Conservation (phyloP, 2,113 vertebrate species). For the Pimephales promelas region DNA sequence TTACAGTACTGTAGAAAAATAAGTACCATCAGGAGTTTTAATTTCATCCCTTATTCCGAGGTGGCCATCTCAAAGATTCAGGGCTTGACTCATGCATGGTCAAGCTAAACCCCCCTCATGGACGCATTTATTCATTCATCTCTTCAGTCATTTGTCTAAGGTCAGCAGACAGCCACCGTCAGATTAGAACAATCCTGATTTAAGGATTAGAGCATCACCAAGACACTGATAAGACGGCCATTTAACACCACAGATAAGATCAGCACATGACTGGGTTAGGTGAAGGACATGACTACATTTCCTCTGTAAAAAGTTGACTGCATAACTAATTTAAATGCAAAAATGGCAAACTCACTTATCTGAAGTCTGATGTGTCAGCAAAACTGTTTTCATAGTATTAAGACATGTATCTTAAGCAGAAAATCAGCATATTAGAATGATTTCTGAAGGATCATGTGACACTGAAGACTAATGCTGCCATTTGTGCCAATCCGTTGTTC, state of each 20-base stretch:
- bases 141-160: slow-evolving; percentile 47
- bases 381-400: too few species aligned
- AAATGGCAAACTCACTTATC: neutral
- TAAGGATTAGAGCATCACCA: slow-evolving; percentile 60
- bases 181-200: slow-evolving; percentile 66
- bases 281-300: slow-evolving; percentile 62
- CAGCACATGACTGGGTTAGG: slow-evolving; percentile 58
- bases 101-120: neutral
- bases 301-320: slow-evolving; percentile 51
- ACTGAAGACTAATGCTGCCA: neutral
- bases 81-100: neutral
- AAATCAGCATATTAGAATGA: neutral
- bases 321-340: neutral
- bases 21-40: too few species aligned
- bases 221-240: slow-evolving; percentile 60
- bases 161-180: slow-evolving; percentile 41
- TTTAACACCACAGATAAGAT: slow-evolving; percentile 66
- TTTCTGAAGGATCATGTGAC: neutral
- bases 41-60: too few species aligned
- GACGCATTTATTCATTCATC: slow-evolving; percentile 44
- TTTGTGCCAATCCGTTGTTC: too few species aligned
- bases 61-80: neutral
- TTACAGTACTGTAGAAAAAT: too few species aligned
- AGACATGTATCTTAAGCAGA: neutral
- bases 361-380: neutral